A percentile compares a stretch with the other conserved stretches of the same genome.
Conservation (phyloP, 1,140 invertebrate species). For the Macrostomum lignano region DNA sequence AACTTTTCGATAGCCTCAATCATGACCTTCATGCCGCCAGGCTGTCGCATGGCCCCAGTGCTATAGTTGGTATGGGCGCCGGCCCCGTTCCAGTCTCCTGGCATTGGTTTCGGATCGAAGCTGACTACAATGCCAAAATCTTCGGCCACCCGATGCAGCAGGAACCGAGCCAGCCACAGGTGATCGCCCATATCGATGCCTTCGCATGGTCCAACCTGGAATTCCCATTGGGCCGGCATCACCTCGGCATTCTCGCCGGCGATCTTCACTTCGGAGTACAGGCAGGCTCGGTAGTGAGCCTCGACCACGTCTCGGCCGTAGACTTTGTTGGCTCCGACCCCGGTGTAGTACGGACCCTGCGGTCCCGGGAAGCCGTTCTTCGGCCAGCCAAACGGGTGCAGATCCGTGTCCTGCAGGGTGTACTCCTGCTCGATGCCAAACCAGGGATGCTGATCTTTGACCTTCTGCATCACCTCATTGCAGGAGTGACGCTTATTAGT, state of each 20-base stretch:
- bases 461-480: slow-evolving; percentile 39
- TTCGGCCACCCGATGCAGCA: slow-evolving; percentile 55
- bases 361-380: slow-evolving; percentile 58
- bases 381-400: slow-evolving; percentile 62
- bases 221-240: slow-evolving; percentile 47
- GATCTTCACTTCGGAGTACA: slow-evolving; percentile 63
- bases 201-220: slow-evolving; percentile 13
- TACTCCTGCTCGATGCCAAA: slow-evolving; percentile 75
- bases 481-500: too few species aligned
- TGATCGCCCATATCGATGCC: slow-evolving; percentile 59
- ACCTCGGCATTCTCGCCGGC: slow-evolving; percentile 72
- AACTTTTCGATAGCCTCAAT: slow-evolving; percentile 40
- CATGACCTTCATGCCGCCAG: slow-evolving; percentile 40
- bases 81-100: slow-evolving; percentile 62
- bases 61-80: slow-evolving; percentile 64
- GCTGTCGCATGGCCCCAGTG: slow-evolving; percentile 51
- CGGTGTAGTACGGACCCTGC: slow-evolving; percentile 60
- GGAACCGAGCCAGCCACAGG: slow-evolving; percentile 50
- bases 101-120: slow-evolving; percentile 57
- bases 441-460: slow-evolving; percentile 50
- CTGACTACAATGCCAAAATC: slow-evolving; percentile 59
- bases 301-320: slow-evolving; percentile 64
- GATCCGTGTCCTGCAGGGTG: slow-evolving; percentile 50
- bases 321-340: slow-evolving; percentile 54
- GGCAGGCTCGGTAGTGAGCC: slow-evolving; percentile 38